A percentile compares a stretch with the other conserved stretches of the same genome.
These are phyloP conservation scores for Callinectes sapidus DNA, from an alignment of 2,888 invertebrate genomes.

Conservation along the genomic window DNA sequence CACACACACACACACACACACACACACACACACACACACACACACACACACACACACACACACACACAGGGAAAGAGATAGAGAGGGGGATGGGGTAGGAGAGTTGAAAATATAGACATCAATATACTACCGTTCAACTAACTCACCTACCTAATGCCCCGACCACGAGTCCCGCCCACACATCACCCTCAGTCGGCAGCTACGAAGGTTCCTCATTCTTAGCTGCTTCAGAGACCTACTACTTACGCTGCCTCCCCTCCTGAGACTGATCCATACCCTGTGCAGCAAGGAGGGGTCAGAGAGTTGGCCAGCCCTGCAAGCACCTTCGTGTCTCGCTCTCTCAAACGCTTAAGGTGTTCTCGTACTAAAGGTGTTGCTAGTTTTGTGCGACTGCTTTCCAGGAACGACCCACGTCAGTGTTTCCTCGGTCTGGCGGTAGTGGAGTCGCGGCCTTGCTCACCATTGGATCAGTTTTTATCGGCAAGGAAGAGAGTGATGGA, in stretches of 20 bases:
- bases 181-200: not conserved
- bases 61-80: not conserved
- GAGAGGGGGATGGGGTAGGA: not conserved
- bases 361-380: not conserved
- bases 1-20: no score
- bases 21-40: no score
- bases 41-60: not conserved
- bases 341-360: not conserved
- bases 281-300: not conserved
- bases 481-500: not conserved
- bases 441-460: constrained; percentile 1
- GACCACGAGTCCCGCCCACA: not conserved
- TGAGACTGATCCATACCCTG: not conserved
- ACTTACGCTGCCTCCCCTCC: not conserved
- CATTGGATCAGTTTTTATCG: constrained; percentile 16
- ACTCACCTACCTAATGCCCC: not conserved
- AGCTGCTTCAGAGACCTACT: not conserved
- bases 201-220: not conserved
- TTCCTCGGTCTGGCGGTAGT: not conserved
- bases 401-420: not conserved
- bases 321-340: not conserved
- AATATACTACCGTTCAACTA: not conserved
- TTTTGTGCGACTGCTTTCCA: not conserved
- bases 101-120: not conserved
- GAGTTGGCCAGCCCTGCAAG: not conserved